Evolutionary conservation across 2,888 invertebrate species (phyloP), one percentile per base, ranked within the genome.

Genomic region (Lepidonotus clava): DNA sequence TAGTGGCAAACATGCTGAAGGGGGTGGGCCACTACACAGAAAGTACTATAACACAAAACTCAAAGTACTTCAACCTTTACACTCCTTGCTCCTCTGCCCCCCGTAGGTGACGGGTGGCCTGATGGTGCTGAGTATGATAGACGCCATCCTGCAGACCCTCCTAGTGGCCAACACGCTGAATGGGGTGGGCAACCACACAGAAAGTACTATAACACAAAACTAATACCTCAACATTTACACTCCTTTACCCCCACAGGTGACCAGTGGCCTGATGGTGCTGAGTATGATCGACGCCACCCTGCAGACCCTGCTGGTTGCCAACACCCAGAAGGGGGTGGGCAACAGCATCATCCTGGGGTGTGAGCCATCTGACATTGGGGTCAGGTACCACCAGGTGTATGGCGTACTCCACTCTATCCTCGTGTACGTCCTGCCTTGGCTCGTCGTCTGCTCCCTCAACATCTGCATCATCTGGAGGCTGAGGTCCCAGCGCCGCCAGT

Each of bases 371-470:
- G 11, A 4, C 28, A 1, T 28, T 32, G 1, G 2, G 4, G 5
- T 61, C 28, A 28, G 14, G 61, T 2, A 28, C 11, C 61, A 61
- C 28, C 11, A 61, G 61, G 24, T 61, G 8, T 76, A 76, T 38
- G 21, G 28, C 36, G 24, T 34, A 1, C 38, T 40, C 4, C 76
- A 76, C 40, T 21, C 14, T 21, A 34, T 34, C 76, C 38, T 76
- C 76, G 24, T 76, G 21, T 76, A 76, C 24, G 40, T 38, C 38
- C 14, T 76, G 21, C 76, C 76, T 1, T 76, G 76, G 76, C 76
- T 76, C 24, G 38, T 76, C 40, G 76, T 76, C 36, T 76, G 76
- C 24, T 38, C 76, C 38, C 24, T 76, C 36, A 76, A 76, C 76
- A 76, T 76, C 38, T 40, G 1, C 1, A 76, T 76, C 18, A 76